These are phyloP conservation scores for Hylomyscus alleni DNA, from an alignment of 2,797 vertebrate genomes.

Conservation along the genomic window DNA sequence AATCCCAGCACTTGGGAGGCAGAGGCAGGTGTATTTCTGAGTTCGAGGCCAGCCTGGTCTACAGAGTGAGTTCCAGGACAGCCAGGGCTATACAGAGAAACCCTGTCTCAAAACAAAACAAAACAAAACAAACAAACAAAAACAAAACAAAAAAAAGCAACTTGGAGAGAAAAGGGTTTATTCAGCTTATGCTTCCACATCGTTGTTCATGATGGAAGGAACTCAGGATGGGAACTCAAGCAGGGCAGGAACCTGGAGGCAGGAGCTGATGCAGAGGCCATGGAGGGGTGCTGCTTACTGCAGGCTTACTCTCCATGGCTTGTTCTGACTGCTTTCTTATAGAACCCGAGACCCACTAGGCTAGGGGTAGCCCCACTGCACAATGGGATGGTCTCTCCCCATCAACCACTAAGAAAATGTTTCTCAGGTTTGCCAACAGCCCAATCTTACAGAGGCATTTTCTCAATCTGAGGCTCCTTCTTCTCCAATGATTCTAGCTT, in stretches of 20 bases:
- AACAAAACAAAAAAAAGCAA: no score
- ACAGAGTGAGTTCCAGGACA: no score
- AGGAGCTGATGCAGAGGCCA: not conserved
- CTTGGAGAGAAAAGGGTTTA: no score
- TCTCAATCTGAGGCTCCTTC: not conserved
- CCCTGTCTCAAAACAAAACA: no score
- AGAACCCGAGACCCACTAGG: not conserved
- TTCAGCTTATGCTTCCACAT: not conserved
- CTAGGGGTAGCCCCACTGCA: not conserved
- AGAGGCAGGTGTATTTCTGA: no score
- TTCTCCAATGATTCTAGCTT: not conserved
- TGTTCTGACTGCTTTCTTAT: not conserved
- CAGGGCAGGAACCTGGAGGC: not conserved
- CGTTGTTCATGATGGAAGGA: not conserved
- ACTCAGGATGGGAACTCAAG: not conserved
- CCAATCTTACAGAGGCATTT: not conserved
- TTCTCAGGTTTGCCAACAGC: not conserved
- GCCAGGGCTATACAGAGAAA: no score
- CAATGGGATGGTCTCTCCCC: no score
- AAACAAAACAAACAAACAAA: no score
- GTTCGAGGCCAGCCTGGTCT: no score
- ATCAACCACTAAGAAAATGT: not conserved
- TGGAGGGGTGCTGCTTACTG: not conserved
- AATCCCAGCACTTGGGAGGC: no score
- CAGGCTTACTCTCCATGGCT: not conserved